Evolutionary conservation across 2,797 vertebrate genomes (phyloP), one percentile per base, ranked within the genome.

Genomic region (Lagorchestes hirsutus): DNA sequence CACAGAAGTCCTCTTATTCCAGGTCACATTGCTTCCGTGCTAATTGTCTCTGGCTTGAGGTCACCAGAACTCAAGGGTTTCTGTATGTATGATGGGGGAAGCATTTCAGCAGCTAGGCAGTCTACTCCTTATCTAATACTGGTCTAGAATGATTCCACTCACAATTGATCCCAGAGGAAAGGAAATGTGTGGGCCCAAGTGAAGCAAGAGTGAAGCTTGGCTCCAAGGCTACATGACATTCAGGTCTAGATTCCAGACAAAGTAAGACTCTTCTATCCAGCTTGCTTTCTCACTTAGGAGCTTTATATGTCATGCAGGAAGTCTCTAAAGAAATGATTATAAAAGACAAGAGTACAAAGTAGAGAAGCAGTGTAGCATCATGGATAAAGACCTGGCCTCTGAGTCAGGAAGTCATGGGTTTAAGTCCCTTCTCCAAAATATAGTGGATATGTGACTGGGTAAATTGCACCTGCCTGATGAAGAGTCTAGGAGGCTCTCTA

Each of bases 111-210:
- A 87, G 74, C 74, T 40, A 87, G 40, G 40, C 74, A 50, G 40
- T 87, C 74, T 87, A 46, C 74, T 87, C 24, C 74, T 87, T 87
- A 87, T 87, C 74, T 87, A 87, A 87, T 87, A 87, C 74, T 87
- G 40, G 40, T 50, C 22, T 87, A 27, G 74, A 50, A 50, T 87
- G n/a, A 82, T 46, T 82, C 74, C 11, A 50, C 22, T 87, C 74
- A 50, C 40, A 87, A 87, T 4, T 50, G 22, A 87, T 87, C 22
- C 74, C 74, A 46, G 74, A 87, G 74, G 40, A 87, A 87, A 87
- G 74, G 74, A 87, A 87, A 87, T 50, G 40, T 87, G 74, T 46
- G 40, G 40, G 40, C 22, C 40, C 74, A 46, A 27, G 22, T 50
- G 4, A 87, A 27, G 9, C 5, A 50, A 40, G 40, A 82, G 40